These are phyloP conservation scores for Brachypteracias leptosomus DNA, from an alignment of 2,113 vertebrate species.

Conservation along the genomic window DNA sequence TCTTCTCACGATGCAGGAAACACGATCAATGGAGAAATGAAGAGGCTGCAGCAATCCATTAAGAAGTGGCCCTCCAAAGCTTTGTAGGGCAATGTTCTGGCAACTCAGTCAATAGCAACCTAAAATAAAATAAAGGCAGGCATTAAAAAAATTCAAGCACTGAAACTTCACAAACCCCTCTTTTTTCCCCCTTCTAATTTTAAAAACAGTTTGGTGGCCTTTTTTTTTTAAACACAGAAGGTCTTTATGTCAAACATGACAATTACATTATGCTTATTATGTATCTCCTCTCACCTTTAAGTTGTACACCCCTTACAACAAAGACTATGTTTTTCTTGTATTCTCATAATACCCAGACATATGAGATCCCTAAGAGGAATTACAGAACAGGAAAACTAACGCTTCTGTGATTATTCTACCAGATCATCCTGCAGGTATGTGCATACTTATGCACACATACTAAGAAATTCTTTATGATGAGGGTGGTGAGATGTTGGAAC, in stretches of 20 bases:
- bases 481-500: neutral
- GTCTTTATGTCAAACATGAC: neutral
- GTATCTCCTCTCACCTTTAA: neutral
- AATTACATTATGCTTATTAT: neutral
- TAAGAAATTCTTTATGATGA: neutral
- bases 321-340: neutral
- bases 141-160: neutral
- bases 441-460: neutral
- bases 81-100: conserved; percentile 41
- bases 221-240: neutral
- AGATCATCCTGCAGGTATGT: neutral
- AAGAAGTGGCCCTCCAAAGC: conserved; percentile 72
- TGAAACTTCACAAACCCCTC: neutral
- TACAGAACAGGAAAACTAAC: neutral
- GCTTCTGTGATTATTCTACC: neutral
- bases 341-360: fast-evolving
- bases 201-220: neutral
- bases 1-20: conserved; percentile 76
- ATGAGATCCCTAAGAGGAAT: neutral
- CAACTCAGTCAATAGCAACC: conserved; percentile 61
- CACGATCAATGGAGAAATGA: conserved; percentile 70
- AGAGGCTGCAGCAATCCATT: conserved; percentile 76
- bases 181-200: neutral
- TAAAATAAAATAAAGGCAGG: conserved; percentile 53
- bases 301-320: neutral